Evolutionary conservation across 1,140 invertebrate species (phyloP).

Genomic region (Pseudomyrmex sp.): DNA sequence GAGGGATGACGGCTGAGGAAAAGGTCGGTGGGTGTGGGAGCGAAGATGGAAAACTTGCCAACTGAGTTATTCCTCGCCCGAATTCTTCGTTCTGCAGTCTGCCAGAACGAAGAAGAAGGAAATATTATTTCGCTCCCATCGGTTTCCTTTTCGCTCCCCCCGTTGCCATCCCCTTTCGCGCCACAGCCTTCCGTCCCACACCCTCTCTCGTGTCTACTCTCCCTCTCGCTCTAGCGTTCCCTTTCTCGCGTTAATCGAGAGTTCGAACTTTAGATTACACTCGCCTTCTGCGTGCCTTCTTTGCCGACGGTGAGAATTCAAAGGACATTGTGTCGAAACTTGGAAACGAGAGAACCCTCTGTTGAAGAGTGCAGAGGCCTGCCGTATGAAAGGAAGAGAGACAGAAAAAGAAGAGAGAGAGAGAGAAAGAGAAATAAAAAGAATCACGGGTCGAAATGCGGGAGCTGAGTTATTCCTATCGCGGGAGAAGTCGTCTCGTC

Average conservation of each 20-base stretch:
- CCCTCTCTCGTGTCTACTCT: neutral
- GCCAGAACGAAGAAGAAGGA: slow-evolving; percentile 47
- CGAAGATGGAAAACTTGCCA: slow-evolving; percentile 53
- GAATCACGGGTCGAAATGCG: slow-evolving; percentile 29
- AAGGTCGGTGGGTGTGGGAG: slow-evolving; percentile 2
- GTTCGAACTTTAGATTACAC: slow-evolving; percentile 75
- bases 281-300: slow-evolving; percentile 58
- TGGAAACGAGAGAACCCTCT: slow-evolving; percentile 60
- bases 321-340: slow-evolving; percentile 73
- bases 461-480: slow-evolving; percentile 57
- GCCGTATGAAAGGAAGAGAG: neutral
- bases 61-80: slow-evolving; percentile 64
- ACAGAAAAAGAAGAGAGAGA: neutral
- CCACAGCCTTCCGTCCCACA: neutral
- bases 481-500: neutral
- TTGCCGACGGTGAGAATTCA: slow-evolving; percentile 65
- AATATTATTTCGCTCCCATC: slow-evolving; percentile 69
- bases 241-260: slow-evolving; percentile 73
- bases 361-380: slow-evolving; percentile 17
- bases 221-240: neutral
- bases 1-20: neutral
- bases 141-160: slow-evolving; percentile 8
- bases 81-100: slow-evolving; percentile 63
- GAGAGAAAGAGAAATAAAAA: neutral
- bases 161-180: slow-evolving; percentile 11